phyloP scores from a whole-genome alignment of 2,797 vertebrate species.

The Mus spretus region DNA sequence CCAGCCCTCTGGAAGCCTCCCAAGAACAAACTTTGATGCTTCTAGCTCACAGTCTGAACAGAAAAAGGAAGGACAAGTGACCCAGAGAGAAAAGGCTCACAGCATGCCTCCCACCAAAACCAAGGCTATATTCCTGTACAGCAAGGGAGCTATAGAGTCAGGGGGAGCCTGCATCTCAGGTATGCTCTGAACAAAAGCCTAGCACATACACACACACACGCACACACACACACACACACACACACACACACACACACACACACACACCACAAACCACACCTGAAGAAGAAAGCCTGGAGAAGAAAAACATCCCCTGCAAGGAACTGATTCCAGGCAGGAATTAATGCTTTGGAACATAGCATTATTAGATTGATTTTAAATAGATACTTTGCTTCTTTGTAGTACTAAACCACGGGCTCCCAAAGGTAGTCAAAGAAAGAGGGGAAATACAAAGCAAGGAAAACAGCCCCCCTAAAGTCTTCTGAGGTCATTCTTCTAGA shows the following conservation, averaged over 20 bases:
- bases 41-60: neutral
- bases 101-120: neutral
- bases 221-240: neutral
- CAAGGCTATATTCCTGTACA: neutral
- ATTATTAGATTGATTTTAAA: slow-evolving; percentile 85
- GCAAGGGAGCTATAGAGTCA: neutral
- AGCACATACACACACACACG: neutral
- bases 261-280: neutral
- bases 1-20: neutral
- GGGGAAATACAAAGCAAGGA: slow-evolving; percentile 54
- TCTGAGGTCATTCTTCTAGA: slow-evolving; percentile 84
- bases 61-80: neutral
- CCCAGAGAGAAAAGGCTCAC: neutral
- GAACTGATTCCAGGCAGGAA: slow-evolving; percentile 61
- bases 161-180: neutral
- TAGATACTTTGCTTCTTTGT: slow-evolving; percentile 85
- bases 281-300: neutral
- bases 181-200: neutral
- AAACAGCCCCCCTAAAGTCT: slow-evolving; percentile 71
- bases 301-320: neutral
- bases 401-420: slow-evolving; percentile 78
- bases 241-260: neutral
- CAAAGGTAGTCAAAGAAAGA: slow-evolving; percentile 80
- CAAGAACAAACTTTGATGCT: neutral
- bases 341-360: slow-evolving; percentile 81